A percentile compares a stretch with the other conserved stretches of the same genome.
phyloP scores from a whole-genome alignment of 2,888 invertebrate species.

The Danaus chrysippus region DNA sequence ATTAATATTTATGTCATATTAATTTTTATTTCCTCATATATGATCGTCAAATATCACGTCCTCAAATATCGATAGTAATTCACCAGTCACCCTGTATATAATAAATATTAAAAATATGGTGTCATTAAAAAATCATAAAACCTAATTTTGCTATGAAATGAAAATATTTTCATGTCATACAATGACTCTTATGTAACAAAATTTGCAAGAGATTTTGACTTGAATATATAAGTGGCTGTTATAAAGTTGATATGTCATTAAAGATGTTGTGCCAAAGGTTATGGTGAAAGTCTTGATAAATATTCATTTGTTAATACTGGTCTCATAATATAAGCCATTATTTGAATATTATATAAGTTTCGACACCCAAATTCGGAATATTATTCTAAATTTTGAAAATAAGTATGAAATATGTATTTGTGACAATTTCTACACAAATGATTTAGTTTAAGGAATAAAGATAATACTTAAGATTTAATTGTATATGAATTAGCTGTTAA shows the following conservation, averaged over 20 bases:
- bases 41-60: too few species aligned
- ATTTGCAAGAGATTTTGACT: slow-evolving; percentile 1
- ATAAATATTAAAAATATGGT: too few species aligned
- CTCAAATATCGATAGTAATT: too few species aligned
- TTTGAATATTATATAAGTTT: slow-evolving; percentile 5
- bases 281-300: slow-evolving; percentile 52
- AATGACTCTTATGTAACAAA: neutral
- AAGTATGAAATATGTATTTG: neutral
- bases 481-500: too few species aligned
- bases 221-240: slow-evolving; percentile 1
- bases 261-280: slow-evolving; percentile 47
- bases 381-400: neutral
- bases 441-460: too few species aligned
- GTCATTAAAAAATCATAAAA: too few species aligned
- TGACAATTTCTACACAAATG: too few species aligned
- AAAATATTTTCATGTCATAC: neutral
- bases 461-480: too few species aligned
- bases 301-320: slow-evolving; percentile 25
- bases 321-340: slow-evolving; percentile 23
- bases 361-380: neutral
- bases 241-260: slow-evolving; percentile 33
- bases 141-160: too few species aligned
- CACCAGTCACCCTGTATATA: too few species aligned
- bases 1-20: too few species aligned
- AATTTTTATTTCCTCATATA: too few species aligned